Conservation (phyloP, 2,113 vertebrate species). For the Oriolus oriolus region DNA sequence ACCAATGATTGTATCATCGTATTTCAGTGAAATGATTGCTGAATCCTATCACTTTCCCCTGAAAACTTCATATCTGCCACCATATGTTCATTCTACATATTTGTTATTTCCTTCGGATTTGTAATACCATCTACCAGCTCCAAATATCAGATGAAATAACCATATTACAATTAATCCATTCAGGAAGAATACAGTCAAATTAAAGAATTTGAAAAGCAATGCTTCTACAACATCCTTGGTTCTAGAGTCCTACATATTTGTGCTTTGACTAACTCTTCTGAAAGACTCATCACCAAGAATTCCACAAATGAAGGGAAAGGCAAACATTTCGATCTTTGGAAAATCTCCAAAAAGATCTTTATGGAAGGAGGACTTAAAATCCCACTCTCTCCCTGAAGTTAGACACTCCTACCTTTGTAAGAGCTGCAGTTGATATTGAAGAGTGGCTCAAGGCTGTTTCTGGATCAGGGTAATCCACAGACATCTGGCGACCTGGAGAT, state of each 20-base stretch:
- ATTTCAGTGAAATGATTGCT: background rate
- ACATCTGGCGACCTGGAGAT: conserved; percentile 87
- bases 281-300: background rate
- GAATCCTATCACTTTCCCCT: background rate
- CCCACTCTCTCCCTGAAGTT: background rate
- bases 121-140: background rate
- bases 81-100: background rate
- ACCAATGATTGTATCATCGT: background rate
- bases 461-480: conserved; percentile 83
- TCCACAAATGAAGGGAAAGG: background rate
- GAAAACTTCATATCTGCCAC: background rate
- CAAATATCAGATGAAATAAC: background rate
- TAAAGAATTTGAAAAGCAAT: background rate
- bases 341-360: background rate
- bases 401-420: conserved; percentile 77
- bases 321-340: background rate
- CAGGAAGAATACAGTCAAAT: background rate
- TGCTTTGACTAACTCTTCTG: background rate
- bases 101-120: background rate
- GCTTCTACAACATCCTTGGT: background rate
- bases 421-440: conserved; percentile 38
- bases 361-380: background rate
- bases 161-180: background rate
- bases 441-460: conserved; percentile 72
- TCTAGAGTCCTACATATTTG: background rate